Percentiles rank a stretch among this genome's conserved stretches.
These are phyloP conservation scores for Enteromius mattozi DNA, from an alignment of 2,797 vertebrate genomes.

Conservation along the genomic window DNA sequence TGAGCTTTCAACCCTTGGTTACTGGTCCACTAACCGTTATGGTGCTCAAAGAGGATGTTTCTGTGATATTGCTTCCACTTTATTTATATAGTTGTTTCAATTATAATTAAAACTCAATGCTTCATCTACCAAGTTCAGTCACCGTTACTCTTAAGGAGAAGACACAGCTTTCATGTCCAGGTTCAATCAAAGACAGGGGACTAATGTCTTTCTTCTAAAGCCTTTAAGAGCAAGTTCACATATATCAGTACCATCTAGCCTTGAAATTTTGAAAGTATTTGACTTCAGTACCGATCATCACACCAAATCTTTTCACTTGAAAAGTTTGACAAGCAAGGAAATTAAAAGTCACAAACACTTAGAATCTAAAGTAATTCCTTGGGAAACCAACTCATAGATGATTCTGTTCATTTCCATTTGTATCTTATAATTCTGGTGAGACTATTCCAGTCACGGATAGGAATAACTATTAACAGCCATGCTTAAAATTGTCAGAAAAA, in stretches of 20 bases:
- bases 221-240: background rate
- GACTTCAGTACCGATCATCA: background rate
- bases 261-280: background rate
- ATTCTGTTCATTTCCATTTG: background rate
- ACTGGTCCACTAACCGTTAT: background rate
- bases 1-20: slow-evolving; percentile 6
- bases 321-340: background rate
- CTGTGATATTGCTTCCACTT: background rate
- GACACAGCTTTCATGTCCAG: background rate
- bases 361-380: background rate
- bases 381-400: background rate
- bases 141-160: background rate
- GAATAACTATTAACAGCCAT: slow-evolving; percentile 20
- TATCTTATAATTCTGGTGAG: background rate
- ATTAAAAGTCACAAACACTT: background rate
- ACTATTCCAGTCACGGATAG: background rate
- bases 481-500: slow-evolving; percentile 4
- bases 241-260: background rate
- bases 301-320: background rate
- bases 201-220: background rate
- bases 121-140: background rate
- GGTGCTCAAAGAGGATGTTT: background rate
- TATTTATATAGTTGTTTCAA: slow-evolving; percentile 12
- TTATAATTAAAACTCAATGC: slow-evolving; percentile 2
- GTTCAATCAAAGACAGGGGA: slow-evolving; percentile 2